phyloP scores from a whole-genome alignment of 1,140 invertebrate genomes.

The Scaptomyza graminum region DNA sequence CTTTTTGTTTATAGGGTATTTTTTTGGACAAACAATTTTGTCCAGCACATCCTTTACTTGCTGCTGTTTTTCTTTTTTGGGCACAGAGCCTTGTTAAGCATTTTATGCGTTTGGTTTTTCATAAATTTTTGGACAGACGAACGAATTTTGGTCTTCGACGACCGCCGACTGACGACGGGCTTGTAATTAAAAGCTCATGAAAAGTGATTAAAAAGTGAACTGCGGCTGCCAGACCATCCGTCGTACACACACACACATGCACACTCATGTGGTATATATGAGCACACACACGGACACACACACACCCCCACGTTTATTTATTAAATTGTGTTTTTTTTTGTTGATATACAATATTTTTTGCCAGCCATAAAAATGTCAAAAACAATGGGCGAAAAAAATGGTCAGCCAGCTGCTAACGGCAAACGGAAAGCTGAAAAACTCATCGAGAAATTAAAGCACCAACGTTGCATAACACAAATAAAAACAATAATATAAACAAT shows the following conservation, averaged over 20 bases:
- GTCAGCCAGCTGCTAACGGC: slow-evolving; percentile 37
- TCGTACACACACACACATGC: neutral
- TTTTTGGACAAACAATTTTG: neutral
- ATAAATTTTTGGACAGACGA: slow-evolving; percentile 51
- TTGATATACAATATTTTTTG: slow-evolving; percentile 19
- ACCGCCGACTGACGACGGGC: slow-evolving; percentile 19
- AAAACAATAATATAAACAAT: no score
- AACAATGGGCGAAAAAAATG: slow-evolving; percentile 53
- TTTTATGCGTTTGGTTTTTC: slow-evolving; percentile 69
- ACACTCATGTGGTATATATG: slow-evolving; percentile 9
- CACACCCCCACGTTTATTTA: slow-evolving; percentile 45
- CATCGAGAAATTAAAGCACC: slow-evolving; percentile 25
- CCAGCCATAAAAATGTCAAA: slow-evolving; percentile 69
- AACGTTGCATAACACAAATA: neutral
- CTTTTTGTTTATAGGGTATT: slow-evolving; percentile 18
- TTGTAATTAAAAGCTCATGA: slow-evolving; percentile 80
- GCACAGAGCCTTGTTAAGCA: slow-evolving; percentile 61
- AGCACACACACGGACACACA: neutral
- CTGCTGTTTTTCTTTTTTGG: slow-evolving; percentile 6
- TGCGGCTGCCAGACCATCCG: slow-evolving; percentile 49
- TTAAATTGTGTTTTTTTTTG: slow-evolving; percentile 56
- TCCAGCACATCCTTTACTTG: neutral
- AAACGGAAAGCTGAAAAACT: slow-evolving; percentile 12
- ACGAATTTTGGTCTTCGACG: neutral
- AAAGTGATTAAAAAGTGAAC: slow-evolving; percentile 80